Evolutionary conservation across 2,113 vertebrate genomes (phyloP), one percentile per base, ranked within the genome.

Genomic region (Bubalus kerabau): DNA sequence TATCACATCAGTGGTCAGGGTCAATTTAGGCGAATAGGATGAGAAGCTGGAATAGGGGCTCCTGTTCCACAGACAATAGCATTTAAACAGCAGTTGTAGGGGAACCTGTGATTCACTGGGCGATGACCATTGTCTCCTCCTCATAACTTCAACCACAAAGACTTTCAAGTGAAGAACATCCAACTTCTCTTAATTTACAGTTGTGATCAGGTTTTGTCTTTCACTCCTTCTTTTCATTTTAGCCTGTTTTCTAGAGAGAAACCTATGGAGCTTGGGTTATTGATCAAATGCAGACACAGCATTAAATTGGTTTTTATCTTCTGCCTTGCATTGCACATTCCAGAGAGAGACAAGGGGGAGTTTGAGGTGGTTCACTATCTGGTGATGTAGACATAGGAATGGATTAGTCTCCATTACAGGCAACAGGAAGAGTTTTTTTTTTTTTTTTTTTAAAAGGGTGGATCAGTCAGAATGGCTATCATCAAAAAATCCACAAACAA

Each of bases 1-100:
- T 57, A 19, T 48, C 32, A 16, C 11, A 10, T 15, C 32, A 19
- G 40, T 0, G 32, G 54, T 6, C 24, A 28, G 82, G 28, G 7
- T 6, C n/a, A 43, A 2, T 23, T 9, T 5, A 40, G 36, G 50
- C 1, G 1, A 30, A 56, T 40, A 59, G 13, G 30, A 14, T 11
- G 13, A 36, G 43, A n/a, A 10, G 30, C 36, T 26, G 17, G 32
- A 23, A n/a, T 16, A 32, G n/a, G 14, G 3, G 54, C 11, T 52
- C 24, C 62, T 26, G 56, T 11, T 56, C 7, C 10, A 21, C 2
- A 11, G 36, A 76, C n/a, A 4, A 26, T 13, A 43, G 43, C 10
- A n/a, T 28, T 28, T 19, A 16, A 26, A 15, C 0, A 59, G 56
- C 2, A 71, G 1, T 7, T 15, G 2, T 5, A 1, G 2, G 30